These are phyloP conservation scores for Polymixis lichenea DNA, from an alignment of 2,888 invertebrate species.

Conservation along the genomic window DNA sequence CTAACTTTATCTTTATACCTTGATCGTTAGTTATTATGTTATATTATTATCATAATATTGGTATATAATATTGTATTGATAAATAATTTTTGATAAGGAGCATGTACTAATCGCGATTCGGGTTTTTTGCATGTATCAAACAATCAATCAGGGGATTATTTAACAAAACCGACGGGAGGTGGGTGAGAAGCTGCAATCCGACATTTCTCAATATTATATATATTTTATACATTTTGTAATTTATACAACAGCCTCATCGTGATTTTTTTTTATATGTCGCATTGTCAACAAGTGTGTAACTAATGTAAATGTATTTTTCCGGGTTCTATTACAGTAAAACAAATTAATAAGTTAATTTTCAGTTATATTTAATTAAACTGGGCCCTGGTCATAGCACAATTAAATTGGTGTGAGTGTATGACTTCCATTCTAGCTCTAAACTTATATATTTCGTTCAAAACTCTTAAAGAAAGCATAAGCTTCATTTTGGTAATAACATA, in stretches of 20 bases:
- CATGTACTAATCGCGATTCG: slow-evolving; percentile 8
- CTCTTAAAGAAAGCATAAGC: too few relatives aligned
- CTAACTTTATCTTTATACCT: slow-evolving; percentile 78
- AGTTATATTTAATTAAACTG: too few relatives aligned
- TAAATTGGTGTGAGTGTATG: too few relatives aligned
- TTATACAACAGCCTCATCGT: background rate
- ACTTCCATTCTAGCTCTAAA: background rate
- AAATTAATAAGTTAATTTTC: too few relatives aligned
- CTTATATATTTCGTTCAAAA: background rate
- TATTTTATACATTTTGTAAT: background rate
- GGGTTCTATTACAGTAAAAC: too few relatives aligned
- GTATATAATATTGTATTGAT: slow-evolving; percentile 20
- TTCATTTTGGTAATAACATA: background rate
- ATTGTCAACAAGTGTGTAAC: background rate
- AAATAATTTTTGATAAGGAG: slow-evolving; percentile 5
- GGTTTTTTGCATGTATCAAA: background rate
- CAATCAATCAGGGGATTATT: background rate
- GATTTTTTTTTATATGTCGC: background rate
- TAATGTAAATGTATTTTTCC: too few relatives aligned
- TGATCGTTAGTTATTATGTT: slow-evolving; percentile 71
- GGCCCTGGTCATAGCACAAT: background rate
- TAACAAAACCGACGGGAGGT: background rate
- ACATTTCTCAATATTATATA: too few relatives aligned
- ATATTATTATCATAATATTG: slow-evolving; percentile 53
- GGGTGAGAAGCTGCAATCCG: background rate